Evolutionary conservation across 2,888 invertebrate genomes (phyloP), one percentile per base, ranked within the genome.

Genomic region (Trichacis sp.): DNA sequence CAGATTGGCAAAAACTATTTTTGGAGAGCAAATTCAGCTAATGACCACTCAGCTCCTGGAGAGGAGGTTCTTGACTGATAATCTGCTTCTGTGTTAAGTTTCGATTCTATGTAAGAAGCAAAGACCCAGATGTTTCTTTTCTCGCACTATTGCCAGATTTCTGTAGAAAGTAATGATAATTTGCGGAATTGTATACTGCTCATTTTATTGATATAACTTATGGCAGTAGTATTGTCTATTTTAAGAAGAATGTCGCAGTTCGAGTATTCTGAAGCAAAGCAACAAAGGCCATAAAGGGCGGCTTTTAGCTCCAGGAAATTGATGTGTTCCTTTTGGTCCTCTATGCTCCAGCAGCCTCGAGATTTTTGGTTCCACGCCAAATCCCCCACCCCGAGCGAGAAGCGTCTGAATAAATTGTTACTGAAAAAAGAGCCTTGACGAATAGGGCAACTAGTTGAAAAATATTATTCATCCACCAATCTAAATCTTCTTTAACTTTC

Each of bases 311-410:
- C 54, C 1, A 67, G 45, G 15, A 33, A 42, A 43, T 64, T 56
- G 1, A 65, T 69, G 30, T 63, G 59, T 18, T 51, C 33, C 11
- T 33, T 11, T 1, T 46, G 54, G 40, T 62, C 48, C n/a, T 20
- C 6, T 11, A 24, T 20, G 19, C 20, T 38, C 62, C 62, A 64
- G 36, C 55, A 53, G 1, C 57, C 64, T 43, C 50, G 52, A 40
- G 58, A 18, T 15, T 14, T 53, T 40, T 33, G 2, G 1, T 9
- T 38, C 0, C 48, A 8, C 9, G 55, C 53, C 11, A 47, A 15
- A 49, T 58, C 12, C 64, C 64, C 69, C 72, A 73, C 3, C 72
- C 68, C 24, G 64, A 62, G 15, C 62, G 12, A 2, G 65, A 73
- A 3, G 71, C 69, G 43, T 71, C 69, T 14, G 58, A 56, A 30